Conservation (phyloP, 2,888 invertebrate genomes). For the Dryadula phaetusa region DNA sequence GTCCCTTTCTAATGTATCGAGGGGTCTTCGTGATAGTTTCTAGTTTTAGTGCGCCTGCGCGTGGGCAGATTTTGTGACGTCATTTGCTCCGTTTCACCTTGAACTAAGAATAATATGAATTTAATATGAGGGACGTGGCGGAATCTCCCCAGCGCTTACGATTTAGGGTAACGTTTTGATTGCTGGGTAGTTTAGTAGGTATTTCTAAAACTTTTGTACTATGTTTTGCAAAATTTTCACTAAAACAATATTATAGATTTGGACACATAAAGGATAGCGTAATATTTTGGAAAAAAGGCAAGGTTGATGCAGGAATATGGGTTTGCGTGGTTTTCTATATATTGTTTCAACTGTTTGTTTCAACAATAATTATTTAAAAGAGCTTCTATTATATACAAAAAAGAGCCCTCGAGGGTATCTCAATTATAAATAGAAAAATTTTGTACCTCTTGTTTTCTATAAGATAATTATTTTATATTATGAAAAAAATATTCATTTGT, state of each 20-base stretch:
- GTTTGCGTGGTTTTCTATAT: conserved; percentile 40
- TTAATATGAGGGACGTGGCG: conserved; percentile 18
- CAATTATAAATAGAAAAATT: conserved; percentile 57
- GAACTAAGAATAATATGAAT: conserved; percentile 24
- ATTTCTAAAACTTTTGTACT: conserved; percentile 84
- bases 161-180: conserved; percentile 61
- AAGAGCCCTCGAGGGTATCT: conserved; percentile 65
- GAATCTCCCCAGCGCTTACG: conserved; percentile 39
- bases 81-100: background rate
- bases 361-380: conserved; percentile 57
- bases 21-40: conserved; percentile 75
- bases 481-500: conserved; percentile 76
- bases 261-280: conserved; percentile 74
- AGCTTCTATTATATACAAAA: conserved; percentile 77
- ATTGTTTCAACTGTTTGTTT: conserved; percentile 50
- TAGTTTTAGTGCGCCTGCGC: conserved; percentile 69
- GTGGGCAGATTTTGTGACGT: conserved; percentile 30
- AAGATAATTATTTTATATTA: conserved; percentile 77
- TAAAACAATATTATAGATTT: conserved; percentile 75
- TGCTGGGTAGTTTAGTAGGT: conserved; percentile 81
- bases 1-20: conserved; percentile 68
- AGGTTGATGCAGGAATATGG: conserved; percentile 55
- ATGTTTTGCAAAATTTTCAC: conserved; percentile 85
- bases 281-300: conserved; percentile 45
- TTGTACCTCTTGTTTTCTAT: conserved; percentile 79